Evolutionary conservation across 2,888 invertebrate species (phyloP).

Genomic region (Cinara cedri): DNA sequence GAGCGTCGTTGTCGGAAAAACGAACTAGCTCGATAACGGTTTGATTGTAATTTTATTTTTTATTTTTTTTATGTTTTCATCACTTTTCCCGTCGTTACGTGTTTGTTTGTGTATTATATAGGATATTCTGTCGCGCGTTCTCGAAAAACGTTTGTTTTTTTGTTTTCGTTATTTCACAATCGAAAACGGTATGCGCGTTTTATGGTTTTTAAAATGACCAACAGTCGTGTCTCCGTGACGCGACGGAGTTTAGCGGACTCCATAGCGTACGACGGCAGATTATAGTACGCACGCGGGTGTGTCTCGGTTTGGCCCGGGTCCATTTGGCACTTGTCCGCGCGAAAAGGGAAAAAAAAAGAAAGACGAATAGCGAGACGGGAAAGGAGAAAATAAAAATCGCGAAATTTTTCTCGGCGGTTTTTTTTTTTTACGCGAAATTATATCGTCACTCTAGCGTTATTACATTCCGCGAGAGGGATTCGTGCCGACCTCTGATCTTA

Average conservation of each 20-base stretch:
- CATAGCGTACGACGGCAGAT: not conserved
- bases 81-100: no score
- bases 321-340: conserved; percentile 16
- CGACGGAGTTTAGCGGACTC: conserved; percentile 26
- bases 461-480: conserved; percentile 38
- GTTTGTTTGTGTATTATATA: not conserved
- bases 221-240: conserved; percentile 32
- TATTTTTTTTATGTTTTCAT: not conserved
- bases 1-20: no score
- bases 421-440: conserved; percentile 29
- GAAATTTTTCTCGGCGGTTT: not conserved
- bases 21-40: no score
- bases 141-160: not conserved
- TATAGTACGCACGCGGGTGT: not conserved
- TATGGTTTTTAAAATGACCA: conserved; percentile 52
- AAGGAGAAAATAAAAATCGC: conserved; percentile 22
- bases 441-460: conserved; percentile 45
- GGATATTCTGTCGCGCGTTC: not conserved
- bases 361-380: not conserved
- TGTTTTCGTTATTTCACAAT: not conserved
- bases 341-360: not conserved
- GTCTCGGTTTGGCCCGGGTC: conserved; percentile 39
- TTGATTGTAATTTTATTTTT: not conserved
- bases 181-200: conserved; percentile 35
- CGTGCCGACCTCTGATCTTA: conserved; percentile 41